Evolutionary conservation across 2,888 invertebrate genomes (phyloP).

Genomic region (Erannis defoliaria): DNA sequence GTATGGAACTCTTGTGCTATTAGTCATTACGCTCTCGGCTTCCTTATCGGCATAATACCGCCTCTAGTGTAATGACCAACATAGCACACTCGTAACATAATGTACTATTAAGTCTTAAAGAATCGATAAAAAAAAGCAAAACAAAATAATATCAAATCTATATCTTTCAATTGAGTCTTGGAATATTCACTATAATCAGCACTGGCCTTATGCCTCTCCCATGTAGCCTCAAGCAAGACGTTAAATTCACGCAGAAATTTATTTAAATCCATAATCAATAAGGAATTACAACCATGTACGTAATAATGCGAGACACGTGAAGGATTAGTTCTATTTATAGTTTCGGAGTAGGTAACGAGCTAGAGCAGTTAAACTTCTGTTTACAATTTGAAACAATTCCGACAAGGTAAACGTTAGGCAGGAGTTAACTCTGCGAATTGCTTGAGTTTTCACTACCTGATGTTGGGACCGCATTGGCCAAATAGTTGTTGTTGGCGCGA

Average conservation of each 20-base stretch:
- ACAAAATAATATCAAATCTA: too few species aligned
- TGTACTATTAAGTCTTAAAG: too few species aligned
- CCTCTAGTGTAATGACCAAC: too few species aligned
- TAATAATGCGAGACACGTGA: slow-evolving; percentile 15
- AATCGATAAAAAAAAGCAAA: too few species aligned
- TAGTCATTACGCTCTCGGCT: too few species aligned
- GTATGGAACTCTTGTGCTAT: too few species aligned
- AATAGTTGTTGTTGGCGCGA: slow-evolving; percentile 1
- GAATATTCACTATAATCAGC: too few species aligned
- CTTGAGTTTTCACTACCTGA: slow-evolving; percentile 39
- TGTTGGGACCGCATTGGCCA: not conserved
- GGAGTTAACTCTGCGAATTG: slow-evolving; percentile 45
- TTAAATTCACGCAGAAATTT: too few species aligned
- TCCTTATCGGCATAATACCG: too few species aligned
- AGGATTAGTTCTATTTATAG: slow-evolving; percentile 23
- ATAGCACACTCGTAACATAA: too few species aligned
- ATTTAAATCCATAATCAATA: slow-evolving; percentile 6
- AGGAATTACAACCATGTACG: slow-evolving; percentile 10
- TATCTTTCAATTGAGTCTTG: too few species aligned
- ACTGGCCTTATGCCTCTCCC: not conserved
- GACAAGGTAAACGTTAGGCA: slow-evolving; percentile 45
- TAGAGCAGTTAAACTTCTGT: slow-evolving; percentile 45
- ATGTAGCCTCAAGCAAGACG: too few species aligned
- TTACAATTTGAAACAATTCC: slow-evolving; percentile 48
- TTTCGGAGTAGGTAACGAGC: slow-evolving; percentile 35